These are phyloP conservation scores for Liasis olivaceus DNA, from an alignment of 2,797 vertebrate genomes.

Conservation along the genomic window DNA sequence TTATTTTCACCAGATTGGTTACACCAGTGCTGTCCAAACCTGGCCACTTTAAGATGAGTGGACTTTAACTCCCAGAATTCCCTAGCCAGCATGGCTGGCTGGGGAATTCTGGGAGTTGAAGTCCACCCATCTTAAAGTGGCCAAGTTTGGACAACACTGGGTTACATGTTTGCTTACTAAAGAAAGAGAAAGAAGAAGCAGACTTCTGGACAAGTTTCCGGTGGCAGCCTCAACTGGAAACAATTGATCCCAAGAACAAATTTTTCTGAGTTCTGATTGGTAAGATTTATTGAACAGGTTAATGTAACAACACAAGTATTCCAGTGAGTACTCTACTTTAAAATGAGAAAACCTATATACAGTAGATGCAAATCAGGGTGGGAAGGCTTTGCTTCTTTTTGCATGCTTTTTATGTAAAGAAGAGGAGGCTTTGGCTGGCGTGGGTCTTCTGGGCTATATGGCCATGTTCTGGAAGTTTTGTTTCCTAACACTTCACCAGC, in stretches of 20 bases:
- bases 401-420: not conserved
- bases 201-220: not conserved
- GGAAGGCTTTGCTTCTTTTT: not conserved
- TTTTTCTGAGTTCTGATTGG: not conserved
- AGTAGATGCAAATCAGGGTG: not conserved
- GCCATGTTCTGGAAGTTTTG: too few species aligned
- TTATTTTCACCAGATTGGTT: not conserved
- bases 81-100: too few species aligned
- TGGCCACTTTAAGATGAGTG: too few species aligned
- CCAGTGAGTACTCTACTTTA: not conserved
- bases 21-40: too few species aligned
- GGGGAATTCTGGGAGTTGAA: too few species aligned
- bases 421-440: too few species aligned
- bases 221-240: not conserved
- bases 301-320: not conserved
- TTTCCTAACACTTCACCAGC: too few species aligned
- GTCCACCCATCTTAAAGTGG: too few species aligned
- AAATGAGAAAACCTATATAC: not conserved
- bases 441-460: too few species aligned
- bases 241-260: not conserved
- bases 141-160: too few species aligned
- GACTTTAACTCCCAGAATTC: too few species aligned
- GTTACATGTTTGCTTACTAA: not conserved
- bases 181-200: not conserved
- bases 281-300: not conserved